Percentiles rank a stretch among this genome's conserved stretches.
Conservation (phyloP, 2,888 invertebrate genomes). For the Coecobrya sp. region DNA sequence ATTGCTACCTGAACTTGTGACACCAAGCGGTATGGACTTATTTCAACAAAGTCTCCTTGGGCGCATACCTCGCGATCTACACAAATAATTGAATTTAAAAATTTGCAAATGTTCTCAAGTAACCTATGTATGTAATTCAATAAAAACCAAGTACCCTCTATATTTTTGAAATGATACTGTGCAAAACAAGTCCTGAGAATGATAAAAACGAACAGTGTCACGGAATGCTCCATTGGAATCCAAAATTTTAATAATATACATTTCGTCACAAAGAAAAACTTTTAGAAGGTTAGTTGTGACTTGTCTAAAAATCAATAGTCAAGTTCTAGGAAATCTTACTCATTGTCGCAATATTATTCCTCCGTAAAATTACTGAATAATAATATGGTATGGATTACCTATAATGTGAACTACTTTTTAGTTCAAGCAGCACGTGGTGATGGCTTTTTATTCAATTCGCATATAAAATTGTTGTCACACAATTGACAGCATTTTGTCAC, state of each 20-base stretch:
- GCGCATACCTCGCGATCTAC: neutral
- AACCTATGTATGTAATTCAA: neutral
- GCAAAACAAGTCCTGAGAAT: neutral
- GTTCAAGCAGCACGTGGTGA: constrained; percentile 3
- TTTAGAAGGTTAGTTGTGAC: no score
- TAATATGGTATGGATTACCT: no score
- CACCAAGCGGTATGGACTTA: neutral
- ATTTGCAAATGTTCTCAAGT: neutral
- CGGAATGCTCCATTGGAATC: neutral
- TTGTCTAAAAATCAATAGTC: no score
- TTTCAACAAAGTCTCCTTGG: neutral
- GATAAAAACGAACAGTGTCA: neutral
- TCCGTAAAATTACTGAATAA: no score
- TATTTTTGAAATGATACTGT: constrained; percentile 38
- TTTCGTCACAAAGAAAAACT: no score
- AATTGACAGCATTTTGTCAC: neutral
- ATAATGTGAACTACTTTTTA: neutral
- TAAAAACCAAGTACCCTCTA: neutral
- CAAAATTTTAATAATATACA: neutral
- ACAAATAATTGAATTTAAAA: neutral
- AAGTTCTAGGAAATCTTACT: no score
- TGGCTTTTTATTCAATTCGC: no score
- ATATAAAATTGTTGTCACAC: neutral
- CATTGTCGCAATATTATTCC: neutral
- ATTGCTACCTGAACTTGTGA: constrained; percentile 11